Evolutionary conservation across 2,797 vertebrate genomes (phyloP).

Genomic region (Pseudochirops corinnae): DNA sequence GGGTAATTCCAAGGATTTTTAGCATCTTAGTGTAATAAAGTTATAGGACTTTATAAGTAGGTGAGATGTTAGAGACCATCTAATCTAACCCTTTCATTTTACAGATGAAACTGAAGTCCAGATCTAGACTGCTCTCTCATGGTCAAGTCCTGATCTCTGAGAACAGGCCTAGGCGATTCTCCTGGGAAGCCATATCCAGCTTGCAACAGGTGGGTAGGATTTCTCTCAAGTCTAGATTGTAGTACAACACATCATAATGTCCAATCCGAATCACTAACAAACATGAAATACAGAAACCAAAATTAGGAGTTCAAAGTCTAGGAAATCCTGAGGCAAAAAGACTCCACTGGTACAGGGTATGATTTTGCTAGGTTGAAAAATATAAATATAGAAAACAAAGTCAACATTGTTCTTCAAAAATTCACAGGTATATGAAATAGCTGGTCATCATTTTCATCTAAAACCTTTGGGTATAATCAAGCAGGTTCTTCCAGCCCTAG

Average conservation of each 20-base stretch:
- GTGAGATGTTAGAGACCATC: neutral
- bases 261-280: slow-evolving; percentile 26
- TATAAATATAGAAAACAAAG: neutral
- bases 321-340: slow-evolving; percentile 2
- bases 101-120: neutral
- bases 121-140: neutral
- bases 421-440: neutral
- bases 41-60: neutral
- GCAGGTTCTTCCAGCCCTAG: neutral
- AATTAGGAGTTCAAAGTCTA: neutral
- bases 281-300: neutral
- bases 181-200: neutral
- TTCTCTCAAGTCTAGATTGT: slow-evolving; percentile 1
- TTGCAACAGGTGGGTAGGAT: neutral
- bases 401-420: neutral
- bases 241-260: slow-evolving; percentile 9
- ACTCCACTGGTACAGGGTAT: neutral
- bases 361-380: neutral
- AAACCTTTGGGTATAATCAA: slow-evolving; percentile 30
- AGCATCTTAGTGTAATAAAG: neutral
- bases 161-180: neutral
- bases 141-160: neutral
- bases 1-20: neutral
- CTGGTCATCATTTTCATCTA: neutral
- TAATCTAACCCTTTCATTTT: neutral